These are phyloP conservation scores for Sarcophilus harrisii DNA, from an alignment of 2,797 vertebrate species.

Conservation along the genomic window DNA sequence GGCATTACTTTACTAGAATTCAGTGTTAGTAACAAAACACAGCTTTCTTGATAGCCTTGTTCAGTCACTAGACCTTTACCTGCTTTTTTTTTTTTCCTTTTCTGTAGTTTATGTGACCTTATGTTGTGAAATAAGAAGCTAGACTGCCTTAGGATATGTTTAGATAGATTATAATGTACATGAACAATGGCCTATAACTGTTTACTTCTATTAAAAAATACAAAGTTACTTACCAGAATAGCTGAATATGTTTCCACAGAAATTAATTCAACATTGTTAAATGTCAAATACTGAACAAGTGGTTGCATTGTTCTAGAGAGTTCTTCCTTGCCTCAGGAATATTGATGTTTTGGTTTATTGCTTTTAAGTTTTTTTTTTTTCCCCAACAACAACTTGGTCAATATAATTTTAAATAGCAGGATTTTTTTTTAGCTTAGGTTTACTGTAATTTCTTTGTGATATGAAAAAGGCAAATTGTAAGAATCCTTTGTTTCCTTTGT, in stretches of 20 bases:
- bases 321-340: constrained; percentile 31
- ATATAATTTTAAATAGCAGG: too few species aligned
- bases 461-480: too few species aligned
- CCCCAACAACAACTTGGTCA: too few species aligned
- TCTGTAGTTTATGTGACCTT: constrained; percentile 44
- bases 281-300: constrained; percentile 59
- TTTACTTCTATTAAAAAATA: constrained; percentile 72
- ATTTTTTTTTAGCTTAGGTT: too few species aligned
- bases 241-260: constrained; percentile 55
- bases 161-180: constrained; percentile 63
- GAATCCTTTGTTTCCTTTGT: too few species aligned
- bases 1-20: constrained; percentile 58
- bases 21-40: constrained; percentile 49
- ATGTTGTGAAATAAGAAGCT: constrained; percentile 34
- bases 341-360: too few species aligned
- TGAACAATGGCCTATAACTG: constrained; percentile 74
- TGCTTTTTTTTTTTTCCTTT: constrained; percentile 57
- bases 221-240: constrained; percentile 61
- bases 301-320: constrained; percentile 63
- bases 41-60: constrained; percentile 63
- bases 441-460: too few species aligned
- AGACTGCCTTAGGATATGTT: constrained; percentile 66
- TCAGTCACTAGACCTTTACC: constrained; percentile 61
- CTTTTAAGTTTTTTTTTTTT: background rate
- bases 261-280: constrained; percentile 57